Percentiles rank a stretch among this genome's conserved stretches.
These are phyloP conservation scores for Coregonus ussuriensis DNA, from an alignment of 2,797 vertebrate species.

Conservation along the genomic window DNA sequence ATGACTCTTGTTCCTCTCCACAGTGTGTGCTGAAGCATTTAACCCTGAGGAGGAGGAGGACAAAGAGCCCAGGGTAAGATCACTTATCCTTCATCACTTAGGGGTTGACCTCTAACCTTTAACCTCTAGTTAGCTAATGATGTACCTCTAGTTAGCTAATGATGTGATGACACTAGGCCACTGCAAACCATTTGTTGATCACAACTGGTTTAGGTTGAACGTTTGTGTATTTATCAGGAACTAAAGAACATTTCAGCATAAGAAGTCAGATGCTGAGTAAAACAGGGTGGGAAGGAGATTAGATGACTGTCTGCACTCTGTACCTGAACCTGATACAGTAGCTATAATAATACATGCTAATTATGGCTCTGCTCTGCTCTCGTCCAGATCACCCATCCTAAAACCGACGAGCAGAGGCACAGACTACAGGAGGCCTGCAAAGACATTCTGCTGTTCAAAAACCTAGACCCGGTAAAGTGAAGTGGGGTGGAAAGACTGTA, in stretches of 20 bases:
- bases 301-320: neutral
- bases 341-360: neutral
- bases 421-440: conserved; percentile 97
- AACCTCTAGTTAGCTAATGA: neutral
- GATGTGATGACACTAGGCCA: neutral
- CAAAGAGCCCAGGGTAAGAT: conserved; percentile 87
- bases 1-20: conserved; percentile 35
- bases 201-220: neutral
- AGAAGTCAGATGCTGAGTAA: neutral
- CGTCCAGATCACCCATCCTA: conserved; percentile 92
- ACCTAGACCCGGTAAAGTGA: conserved; percentile 89
- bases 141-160: neutral
- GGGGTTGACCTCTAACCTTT: neutral
- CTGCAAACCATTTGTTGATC: neutral
- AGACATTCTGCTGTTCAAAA: conserved; percentile 98
- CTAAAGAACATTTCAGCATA: neutral
- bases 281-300: neutral
- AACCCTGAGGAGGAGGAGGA: conserved; percentile 98
- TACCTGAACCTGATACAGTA: neutral
- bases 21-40: conserved; percentile 97
- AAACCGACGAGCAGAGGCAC: conserved; percentile 97
- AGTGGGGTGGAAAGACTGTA: neutral
- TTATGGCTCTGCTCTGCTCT: conserved; percentile 5
- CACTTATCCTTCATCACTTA: neutral
- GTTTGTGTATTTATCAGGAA: neutral